Conservation (phyloP, 2,797 vertebrate species). For the Dicrostonyx torquatus region DNA sequence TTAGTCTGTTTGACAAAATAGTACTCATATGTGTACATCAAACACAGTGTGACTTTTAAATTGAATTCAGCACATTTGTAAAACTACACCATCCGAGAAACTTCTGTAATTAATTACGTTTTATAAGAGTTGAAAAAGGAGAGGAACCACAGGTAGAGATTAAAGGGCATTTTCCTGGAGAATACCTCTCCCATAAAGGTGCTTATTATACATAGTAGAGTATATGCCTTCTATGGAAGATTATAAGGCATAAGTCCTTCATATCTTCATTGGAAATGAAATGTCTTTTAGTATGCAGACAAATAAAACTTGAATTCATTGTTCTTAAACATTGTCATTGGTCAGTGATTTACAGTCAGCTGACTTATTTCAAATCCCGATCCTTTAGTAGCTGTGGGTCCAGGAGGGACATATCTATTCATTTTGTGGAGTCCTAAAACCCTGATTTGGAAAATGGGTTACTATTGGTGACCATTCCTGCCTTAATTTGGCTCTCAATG, state of each 20-base stretch:
- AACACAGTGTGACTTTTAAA: background rate
- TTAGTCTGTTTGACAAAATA: constrained; percentile 16
- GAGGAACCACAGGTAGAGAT: background rate
- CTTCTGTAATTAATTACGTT: background rate
- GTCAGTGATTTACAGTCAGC: constrained; percentile 29
- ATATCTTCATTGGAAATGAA: background rate
- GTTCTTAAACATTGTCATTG: constrained; percentile 22
- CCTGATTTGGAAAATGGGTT: constrained; percentile 48
- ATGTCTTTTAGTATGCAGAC: constrained; percentile 13
- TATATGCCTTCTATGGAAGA: constrained; percentile 31
- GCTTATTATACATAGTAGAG: background rate
- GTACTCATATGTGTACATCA: background rate
- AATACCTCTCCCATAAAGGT: constrained; percentile 5
- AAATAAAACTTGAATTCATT: constrained; percentile 9
- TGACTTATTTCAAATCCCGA: constrained; percentile 52
- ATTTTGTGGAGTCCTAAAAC: background rate
- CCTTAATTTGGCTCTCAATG: background rate
- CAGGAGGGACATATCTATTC: background rate
- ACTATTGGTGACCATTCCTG: constrained; percentile 20
- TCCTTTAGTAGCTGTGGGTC: background rate
- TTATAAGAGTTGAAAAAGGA: background rate
- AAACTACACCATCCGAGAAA: background rate
- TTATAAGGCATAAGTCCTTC: background rate
- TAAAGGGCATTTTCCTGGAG: background rate
- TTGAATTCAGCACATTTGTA: background rate